phyloP scores from a whole-genome alignment of 64 coral and sea anemone species.

The Montipora capricornis region DNA sequence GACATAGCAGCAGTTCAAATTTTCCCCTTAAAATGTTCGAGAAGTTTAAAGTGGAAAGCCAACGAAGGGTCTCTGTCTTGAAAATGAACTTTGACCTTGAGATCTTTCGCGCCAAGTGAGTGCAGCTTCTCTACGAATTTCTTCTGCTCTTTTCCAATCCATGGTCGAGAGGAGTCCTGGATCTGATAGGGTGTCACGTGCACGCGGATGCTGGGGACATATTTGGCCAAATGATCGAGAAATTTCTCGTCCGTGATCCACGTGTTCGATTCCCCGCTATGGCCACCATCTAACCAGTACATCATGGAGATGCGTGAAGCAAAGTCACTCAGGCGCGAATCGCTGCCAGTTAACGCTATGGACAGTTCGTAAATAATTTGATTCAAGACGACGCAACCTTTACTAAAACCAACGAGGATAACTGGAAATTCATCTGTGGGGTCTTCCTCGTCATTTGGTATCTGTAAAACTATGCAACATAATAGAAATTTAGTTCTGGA shows the following conservation, averaged over 20 bases:
- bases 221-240: conserved; percentile 70
- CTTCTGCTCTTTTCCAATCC: conserved; percentile 87
- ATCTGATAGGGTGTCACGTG: conserved; percentile 98
- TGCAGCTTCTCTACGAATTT: conserved; percentile 85
- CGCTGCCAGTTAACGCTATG: conserved; percentile 52
- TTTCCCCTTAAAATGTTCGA: conserved; percentile 81
- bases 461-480: conserved; percentile 75
- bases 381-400: conserved; percentile 95
- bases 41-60: conserved; percentile 89
- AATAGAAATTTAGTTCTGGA: too few species aligned
- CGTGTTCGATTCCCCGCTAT: conserved; percentile 95
- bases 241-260: conserved; percentile 98
- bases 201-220: conserved; percentile 80
- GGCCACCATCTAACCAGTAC: conserved; percentile 96
- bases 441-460: conserved; percentile 82
- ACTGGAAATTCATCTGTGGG: conserved; percentile 93
- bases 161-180: conserved; percentile 81
- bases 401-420: conserved; percentile 94
- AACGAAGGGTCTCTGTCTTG: conserved; percentile 84
- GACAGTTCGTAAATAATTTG: conserved; percentile 91
- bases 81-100: conserved; percentile 89
- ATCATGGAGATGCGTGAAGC: conserved; percentile 83
- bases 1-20: background rate
- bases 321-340: conserved; percentile 68
- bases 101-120: conserved; percentile 80